A percentile compares a stretch with the other conserved stretches of the same genome.
These are phyloP conservation scores for Cecropterus lyciades DNA, from an alignment of 1,140 invertebrate species.

Conservation along the genomic window DNA sequence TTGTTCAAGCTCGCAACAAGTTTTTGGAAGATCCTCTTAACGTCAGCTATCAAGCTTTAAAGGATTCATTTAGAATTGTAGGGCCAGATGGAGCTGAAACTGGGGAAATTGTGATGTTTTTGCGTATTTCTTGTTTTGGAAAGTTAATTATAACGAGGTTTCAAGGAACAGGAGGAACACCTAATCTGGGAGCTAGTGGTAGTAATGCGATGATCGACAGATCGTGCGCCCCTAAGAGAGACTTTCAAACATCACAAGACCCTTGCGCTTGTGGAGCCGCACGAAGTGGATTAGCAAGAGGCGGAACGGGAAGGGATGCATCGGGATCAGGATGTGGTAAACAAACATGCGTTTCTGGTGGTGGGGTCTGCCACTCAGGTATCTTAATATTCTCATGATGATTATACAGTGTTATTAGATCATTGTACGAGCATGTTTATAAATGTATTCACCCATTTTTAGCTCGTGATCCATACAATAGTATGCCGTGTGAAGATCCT, in stretches of 20 bases:
- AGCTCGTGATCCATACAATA: constrained; percentile 69
- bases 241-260: constrained; percentile 59
- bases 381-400: not conserved
- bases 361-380: constrained; percentile 60
- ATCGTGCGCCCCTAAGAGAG: constrained; percentile 62
- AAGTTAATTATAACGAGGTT: constrained; percentile 88
- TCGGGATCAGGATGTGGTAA: constrained; percentile 29
- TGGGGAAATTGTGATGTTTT: constrained; percentile 84
- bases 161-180: constrained; percentile 69
- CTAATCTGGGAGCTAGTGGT: constrained; percentile 45
- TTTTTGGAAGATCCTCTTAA: constrained; percentile 63
- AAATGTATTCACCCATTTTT: constrained; percentile 32
- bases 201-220: constrained; percentile 55
- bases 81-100: constrained; percentile 69
- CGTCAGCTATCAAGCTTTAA: constrained; percentile 81
- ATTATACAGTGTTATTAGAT: not conserved
- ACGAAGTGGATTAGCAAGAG: constrained; percentile 30
- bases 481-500: constrained; percentile 67
- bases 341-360: constrained; percentile 41
- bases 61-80: constrained; percentile 85
- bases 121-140: constrained; percentile 87
- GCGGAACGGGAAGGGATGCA: constrained; percentile 15
- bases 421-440: not conserved
- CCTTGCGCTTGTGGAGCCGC: constrained; percentile 69
- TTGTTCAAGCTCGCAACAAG: constrained; percentile 71